Base-by-base conservation (phyloP, 2,113 vertebrate genomes). In the Salvator merianae region DNA sequence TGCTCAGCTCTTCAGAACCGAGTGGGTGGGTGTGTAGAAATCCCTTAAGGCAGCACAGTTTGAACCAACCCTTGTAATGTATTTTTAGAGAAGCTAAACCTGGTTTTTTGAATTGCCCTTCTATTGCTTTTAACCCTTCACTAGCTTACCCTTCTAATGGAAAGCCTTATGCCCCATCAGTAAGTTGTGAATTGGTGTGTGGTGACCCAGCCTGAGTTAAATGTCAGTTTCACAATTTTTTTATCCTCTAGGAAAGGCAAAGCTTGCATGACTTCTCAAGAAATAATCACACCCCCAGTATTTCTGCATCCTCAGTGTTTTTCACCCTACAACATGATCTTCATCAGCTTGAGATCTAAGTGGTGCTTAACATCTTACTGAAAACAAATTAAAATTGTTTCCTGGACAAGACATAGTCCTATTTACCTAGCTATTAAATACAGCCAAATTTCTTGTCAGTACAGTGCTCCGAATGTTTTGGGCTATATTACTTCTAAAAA, bases 61-160 rank as follows among this genome's bases (percentile, higher is more conserved):
- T 43, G 38, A 4, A 28, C 36, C 34, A 28, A 30, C 5, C 34
- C 71, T 59, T 20, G 20, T 4, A 36, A 6, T 26, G 28, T 38
- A 2, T 59, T 20, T 59, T 40, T 34, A 14, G 69, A 63, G 75
- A 79, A 38, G 20, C 18, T 69, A 59, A 0, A 81, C 73, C 83
- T 85, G 59, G 22, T 81, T 77, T 47, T 5, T 73, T 93, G 0
- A 89, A 81, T 74, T 82, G 3, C 40, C 88, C 62, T 93, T 93
- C 91, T 88, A 91, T 91, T 87, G n/a, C 91, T 95, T 95, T 96
- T 90, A 96, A 94, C 95, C 95, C 96, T 97, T 95, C 96, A 97
- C 96, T 97, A 98, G 97, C 97, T 95, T 95, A 94, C 97, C 95
- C 95, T 97, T 95, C 95, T 95, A 96, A 95, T 93, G 96, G 96